These are phyloP conservation scores for Trematocara marginatum DNA, from an alignment of 2,113 vertebrate genomes.

Conservation along the genomic window DNA sequence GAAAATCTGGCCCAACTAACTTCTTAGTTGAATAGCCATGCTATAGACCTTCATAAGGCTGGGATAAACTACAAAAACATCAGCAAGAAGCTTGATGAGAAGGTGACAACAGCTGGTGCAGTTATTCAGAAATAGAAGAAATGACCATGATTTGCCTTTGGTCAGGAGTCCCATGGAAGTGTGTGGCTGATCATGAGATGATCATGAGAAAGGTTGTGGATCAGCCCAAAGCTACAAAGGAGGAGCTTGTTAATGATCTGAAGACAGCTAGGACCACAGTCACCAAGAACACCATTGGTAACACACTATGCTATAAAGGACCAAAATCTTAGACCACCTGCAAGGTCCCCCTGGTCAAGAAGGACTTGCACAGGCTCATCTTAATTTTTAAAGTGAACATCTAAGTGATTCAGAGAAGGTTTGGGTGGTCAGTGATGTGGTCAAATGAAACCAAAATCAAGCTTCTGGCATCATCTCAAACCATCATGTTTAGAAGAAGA, in stretches of 20 bases:
- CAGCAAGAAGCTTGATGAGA: not conserved
- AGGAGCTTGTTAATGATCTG: not conserved
- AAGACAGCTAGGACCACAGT: not conserved
- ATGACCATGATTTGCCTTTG: not conserved
- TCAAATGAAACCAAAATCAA: not conserved
- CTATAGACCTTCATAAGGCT: not conserved
- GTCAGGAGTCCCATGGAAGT: not conserved
- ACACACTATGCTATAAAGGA: not conserved
- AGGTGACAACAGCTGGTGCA: not conserved
- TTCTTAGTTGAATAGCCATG: too few species aligned
- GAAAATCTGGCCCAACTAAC: too few species aligned
- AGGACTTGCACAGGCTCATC: not conserved
- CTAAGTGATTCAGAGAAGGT: not conserved
- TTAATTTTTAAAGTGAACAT: not conserved
- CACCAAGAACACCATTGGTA: not conserved
- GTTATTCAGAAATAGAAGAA: not conserved
- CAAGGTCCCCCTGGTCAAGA: not conserved
- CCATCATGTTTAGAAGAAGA: not conserved
- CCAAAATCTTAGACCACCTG: not conserved
- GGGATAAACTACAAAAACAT: not conserved
- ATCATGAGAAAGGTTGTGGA: not conserved
- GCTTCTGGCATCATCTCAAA: not conserved
- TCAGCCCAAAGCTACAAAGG: not conserved
- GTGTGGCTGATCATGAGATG: not conserved
- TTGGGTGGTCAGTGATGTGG: not conserved